A percentile compares a stretch with the other conserved stretches of the same genome.
These are phyloP conservation scores for Amia ocellicauda DNA, from an alignment of 2,113 vertebrate genomes.

Conservation along the genomic window DNA sequence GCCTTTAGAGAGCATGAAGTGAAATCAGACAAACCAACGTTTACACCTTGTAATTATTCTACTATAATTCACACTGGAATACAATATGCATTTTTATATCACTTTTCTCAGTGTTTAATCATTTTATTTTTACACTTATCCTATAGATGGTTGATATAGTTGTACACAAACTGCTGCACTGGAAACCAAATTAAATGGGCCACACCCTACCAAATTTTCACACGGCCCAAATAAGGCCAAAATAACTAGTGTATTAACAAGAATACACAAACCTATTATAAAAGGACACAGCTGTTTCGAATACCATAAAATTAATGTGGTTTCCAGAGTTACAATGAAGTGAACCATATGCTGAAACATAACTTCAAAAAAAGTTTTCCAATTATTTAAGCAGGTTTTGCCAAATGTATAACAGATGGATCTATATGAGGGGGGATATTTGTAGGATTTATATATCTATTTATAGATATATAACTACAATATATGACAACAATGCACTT, in stretches of 20 bases:
- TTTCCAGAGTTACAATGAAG: conserved; percentile 73
- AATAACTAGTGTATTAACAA: conserved; percentile 53
- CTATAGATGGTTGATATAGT: too few species aligned
- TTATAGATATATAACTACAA: too few species aligned
- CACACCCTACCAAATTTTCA: conserved; percentile 48
- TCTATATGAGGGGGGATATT: not conserved
- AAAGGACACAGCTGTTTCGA: conserved; percentile 41
- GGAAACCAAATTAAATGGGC: conserved; percentile 38
- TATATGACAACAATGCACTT: too few species aligned
- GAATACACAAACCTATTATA: conserved; percentile 40
- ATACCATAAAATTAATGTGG: conserved; percentile 68
- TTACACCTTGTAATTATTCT: conserved; percentile 50
- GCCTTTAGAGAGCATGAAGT: conserved; percentile 50
- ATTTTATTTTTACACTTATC: too few species aligned
- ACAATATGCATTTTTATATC: conserved; percentile 5
- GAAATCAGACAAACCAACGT: conserved; percentile 42
- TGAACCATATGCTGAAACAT: conserved; percentile 71
- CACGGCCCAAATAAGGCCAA: conserved; percentile 47
- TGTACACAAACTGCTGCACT: too few species aligned
- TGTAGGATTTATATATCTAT: too few species aligned
- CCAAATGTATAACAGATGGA: conserved; percentile 76
- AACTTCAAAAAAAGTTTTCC: conserved; percentile 80
- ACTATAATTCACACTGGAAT: conserved; percentile 37
- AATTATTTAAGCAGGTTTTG: conserved; percentile 69
- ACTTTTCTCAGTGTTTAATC: too few species aligned